Evolutionary conservation across 2,113 vertebrate genomes (phyloP).

Genomic region (Phoxinus phoxinus): DNA sequence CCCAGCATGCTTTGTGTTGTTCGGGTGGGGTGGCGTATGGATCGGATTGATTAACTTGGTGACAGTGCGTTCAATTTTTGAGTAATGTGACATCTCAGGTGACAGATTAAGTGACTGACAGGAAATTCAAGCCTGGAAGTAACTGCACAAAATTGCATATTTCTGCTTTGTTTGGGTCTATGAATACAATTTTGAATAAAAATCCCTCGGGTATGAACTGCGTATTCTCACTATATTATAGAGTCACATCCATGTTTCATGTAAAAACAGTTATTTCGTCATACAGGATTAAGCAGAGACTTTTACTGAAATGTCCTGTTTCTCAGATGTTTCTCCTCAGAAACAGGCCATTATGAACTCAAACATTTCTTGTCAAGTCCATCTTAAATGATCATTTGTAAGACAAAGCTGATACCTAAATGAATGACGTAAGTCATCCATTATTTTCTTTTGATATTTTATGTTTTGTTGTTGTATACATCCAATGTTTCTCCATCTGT

Average conservation of each 20-base stretch:
- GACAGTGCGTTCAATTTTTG: background rate
- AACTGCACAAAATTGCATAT: background rate
- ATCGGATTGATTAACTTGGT: background rate
- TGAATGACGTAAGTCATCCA: background rate
- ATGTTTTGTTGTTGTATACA: background rate
- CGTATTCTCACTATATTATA: background rate
- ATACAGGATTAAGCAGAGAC: background rate
- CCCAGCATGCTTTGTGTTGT: conserved; percentile 47
- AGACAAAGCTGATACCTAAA: background rate
- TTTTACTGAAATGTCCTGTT: background rate
- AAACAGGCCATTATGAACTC: background rate
- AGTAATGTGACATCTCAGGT: conserved; percentile 6
- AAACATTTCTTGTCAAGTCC: background rate
- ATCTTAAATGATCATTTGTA: background rate
- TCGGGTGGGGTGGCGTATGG: conserved; percentile 37
- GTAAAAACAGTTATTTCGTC: too few relatives aligned
- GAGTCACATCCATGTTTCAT: background rate
- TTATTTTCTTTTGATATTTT: background rate
- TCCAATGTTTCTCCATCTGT: background rate
- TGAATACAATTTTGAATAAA: background rate
- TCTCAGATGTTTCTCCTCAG: background rate
- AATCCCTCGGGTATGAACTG: background rate
- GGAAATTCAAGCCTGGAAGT: background rate
- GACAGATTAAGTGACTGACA: background rate
- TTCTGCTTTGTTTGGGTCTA: background rate